These are phyloP conservation scores for Notodonta ziczac DNA, from an alignment of 2,888 invertebrate species.

Conservation along the genomic window DNA sequence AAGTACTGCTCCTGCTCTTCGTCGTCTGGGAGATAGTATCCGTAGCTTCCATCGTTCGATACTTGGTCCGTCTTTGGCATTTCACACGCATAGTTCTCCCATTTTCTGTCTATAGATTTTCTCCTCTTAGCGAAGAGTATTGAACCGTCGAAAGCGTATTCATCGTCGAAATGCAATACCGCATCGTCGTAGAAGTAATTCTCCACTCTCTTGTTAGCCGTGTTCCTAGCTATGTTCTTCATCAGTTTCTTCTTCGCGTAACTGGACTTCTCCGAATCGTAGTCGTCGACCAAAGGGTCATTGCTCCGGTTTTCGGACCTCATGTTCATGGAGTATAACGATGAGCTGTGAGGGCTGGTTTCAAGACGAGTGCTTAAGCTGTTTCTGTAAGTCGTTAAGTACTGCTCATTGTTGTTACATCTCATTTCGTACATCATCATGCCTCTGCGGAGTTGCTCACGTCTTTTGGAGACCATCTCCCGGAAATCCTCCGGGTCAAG, in stretches of 20 bases:
- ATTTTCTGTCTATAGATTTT: constrained; percentile 73
- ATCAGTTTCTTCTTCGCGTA: constrained; percentile 77
- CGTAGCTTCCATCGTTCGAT: constrained; percentile 77
- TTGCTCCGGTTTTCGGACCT: constrained; percentile 72
- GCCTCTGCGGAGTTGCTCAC: constrained; percentile 72
- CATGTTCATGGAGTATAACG: constrained; percentile 71
- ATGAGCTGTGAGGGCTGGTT: constrained; percentile 68
- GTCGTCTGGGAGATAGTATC: constrained; percentile 76
- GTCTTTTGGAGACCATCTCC: constrained; percentile 73
- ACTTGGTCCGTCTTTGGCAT: constrained; percentile 66
- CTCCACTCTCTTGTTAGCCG: constrained; percentile 55
- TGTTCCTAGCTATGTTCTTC: constrained; percentile 78
- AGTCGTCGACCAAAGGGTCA: constrained; percentile 78
- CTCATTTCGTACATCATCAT: constrained; percentile 71
- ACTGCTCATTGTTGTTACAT: constrained; percentile 67
- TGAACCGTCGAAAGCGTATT: constrained; percentile 79
- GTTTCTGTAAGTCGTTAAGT: constrained; percentile 59
- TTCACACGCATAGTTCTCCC: constrained; percentile 66
- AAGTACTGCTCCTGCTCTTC: constrained; percentile 71
- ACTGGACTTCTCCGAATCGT: constrained; percentile 77
- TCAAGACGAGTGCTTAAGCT: constrained; percentile 59
- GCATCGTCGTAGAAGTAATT: constrained; percentile 82
- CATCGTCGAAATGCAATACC: constrained; percentile 77
- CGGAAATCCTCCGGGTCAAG: constrained; percentile 77
- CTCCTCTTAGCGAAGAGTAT: constrained; percentile 77